phyloP scores from a whole-genome alignment of 2,888 invertebrate genomes.

The Epirrhoe tristata region DNA sequence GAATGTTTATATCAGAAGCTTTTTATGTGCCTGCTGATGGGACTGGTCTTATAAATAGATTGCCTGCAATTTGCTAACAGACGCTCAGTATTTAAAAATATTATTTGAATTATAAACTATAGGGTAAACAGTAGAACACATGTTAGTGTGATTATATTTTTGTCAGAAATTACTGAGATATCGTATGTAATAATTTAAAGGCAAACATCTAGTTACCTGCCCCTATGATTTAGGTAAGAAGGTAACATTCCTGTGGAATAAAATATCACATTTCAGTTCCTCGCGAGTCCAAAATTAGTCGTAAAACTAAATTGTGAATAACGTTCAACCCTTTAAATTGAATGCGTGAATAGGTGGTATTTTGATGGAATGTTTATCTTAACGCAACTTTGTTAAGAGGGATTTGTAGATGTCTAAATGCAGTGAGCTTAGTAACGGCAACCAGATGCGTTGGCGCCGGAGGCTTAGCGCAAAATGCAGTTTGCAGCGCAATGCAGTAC shows the following conservation, averaged over 20 bases:
- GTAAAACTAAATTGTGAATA: neutral
- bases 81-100: conserved; percentile 4
- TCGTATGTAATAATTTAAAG: neutral
- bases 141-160: no score
- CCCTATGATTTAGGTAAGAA: conserved; percentile 21
- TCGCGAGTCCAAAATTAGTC: conserved; percentile 19
- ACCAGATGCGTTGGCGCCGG: conserved; percentile 57
- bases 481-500: conserved; percentile 51
- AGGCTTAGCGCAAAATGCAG: conserved; percentile 39
- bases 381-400: conserved; percentile 2
- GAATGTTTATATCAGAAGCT: conserved; percentile 23
- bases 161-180: neutral
- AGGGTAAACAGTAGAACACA: no score
- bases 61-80: conserved; percentile 10
- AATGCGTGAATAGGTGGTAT: neutral
- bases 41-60: conserved; percentile 21
- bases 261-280: conserved; percentile 34
- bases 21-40: conserved; percentile 19
- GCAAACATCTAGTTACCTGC: neutral
- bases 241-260: conserved; percentile 16
- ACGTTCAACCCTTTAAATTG: neutral
- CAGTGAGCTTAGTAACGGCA: conserved; percentile 57
- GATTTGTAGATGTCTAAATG: conserved; percentile 46
- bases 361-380: neutral
- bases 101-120: conserved; percentile 7